Evolutionary conservation across 1,140 invertebrate genomes (phyloP).

Genomic region (Drosophila lini): DNA sequence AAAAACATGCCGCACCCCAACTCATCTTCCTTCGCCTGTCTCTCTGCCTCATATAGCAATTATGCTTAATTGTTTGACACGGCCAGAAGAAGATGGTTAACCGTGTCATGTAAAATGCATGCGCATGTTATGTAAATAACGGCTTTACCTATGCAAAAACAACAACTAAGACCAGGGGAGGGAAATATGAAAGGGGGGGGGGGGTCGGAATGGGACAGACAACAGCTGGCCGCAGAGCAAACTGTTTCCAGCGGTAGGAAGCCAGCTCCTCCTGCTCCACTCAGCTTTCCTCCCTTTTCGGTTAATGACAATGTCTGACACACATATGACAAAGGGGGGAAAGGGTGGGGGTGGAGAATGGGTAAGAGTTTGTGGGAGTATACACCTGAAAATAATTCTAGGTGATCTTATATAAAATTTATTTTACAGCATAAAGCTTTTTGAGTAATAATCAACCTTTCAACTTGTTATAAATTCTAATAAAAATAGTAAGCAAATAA

Average conservation of each 20-base stretch:
- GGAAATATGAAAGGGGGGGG: slow-evolving; percentile 10
- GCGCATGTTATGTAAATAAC: slow-evolving; percentile 66
- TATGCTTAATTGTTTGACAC: slow-evolving; percentile 51
- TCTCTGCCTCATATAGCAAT: slow-evolving; percentile 19
- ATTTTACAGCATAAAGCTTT: too few species aligned
- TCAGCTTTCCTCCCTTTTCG: slow-evolving; percentile 3
- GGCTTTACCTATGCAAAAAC: slow-evolving; percentile 29
- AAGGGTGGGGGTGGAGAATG: not conserved
- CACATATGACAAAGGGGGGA: slow-evolving; percentile 25
- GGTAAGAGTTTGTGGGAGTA: slow-evolving; percentile 6
- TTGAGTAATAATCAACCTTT: too few species aligned
- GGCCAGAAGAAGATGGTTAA: slow-evolving; percentile 32
- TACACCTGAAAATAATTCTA: slow-evolving; percentile 1
- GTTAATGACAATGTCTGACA: slow-evolving; percentile 57
- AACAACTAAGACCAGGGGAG: not conserved
- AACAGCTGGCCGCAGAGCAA: slow-evolving; percentile 55
- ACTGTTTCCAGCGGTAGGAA: slow-evolving; percentile 35
- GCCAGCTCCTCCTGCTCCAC: not conserved
- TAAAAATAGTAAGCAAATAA: too few species aligned
- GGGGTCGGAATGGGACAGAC: slow-evolving; percentile 24
- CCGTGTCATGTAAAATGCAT: slow-evolving; percentile 49
- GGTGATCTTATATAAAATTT: too few species aligned
- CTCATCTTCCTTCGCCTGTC: not conserved
- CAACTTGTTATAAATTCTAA: too few species aligned
- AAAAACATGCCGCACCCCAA: slow-evolving; percentile 2